A percentile compares a stretch with the other conserved stretches of the same genome.
Conservation (phyloP, 1,140 invertebrate genomes). For the Asbolus verrucosus region DNA sequence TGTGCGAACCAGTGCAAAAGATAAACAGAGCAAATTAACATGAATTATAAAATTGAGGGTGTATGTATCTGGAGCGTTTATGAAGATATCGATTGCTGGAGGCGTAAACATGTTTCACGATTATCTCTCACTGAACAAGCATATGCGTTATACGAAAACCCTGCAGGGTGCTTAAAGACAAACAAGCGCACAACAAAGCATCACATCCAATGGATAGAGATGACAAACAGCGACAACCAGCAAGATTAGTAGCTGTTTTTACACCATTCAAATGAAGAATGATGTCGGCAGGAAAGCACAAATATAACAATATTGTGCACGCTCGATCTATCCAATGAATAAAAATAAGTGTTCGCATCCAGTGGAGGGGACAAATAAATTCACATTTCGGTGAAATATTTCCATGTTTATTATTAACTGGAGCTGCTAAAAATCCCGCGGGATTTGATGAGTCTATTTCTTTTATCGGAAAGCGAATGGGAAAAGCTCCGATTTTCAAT, state of each 20-base stretch:
- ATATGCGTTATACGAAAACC: slow-evolving; percentile 34
- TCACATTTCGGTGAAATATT: too few species aligned
- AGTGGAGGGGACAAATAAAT: too few species aligned
- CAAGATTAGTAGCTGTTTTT: slow-evolving; percentile 24
- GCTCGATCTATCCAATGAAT: background rate
- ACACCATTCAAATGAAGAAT: slow-evolving; percentile 13
- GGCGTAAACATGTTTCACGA: slow-evolving; percentile 40
- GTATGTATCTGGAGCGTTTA: slow-evolving; percentile 11
- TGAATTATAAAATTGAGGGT: slow-evolving; percentile 22
- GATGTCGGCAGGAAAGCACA: background rate
- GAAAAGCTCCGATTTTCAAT: slow-evolving; percentile 53
- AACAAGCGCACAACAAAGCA: slow-evolving; percentile 40
- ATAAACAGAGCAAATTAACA: slow-evolving; percentile 35
- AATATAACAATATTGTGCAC: too few species aligned
- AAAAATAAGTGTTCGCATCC: background rate
- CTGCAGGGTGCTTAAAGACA: slow-evolving; percentile 38
- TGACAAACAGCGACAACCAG: slow-evolving; percentile 16
- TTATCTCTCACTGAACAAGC: slow-evolving; percentile 37
- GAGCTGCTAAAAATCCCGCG: slow-evolving; percentile 9
- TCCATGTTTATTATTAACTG: slow-evolving; percentile 18
- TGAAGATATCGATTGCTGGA: slow-evolving; percentile 40
- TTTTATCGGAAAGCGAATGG: slow-evolving; percentile 19
- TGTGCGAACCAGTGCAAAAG: slow-evolving; percentile 28
- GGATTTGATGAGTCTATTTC: slow-evolving; percentile 15
- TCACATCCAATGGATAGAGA: slow-evolving; percentile 28